Percentiles rank a stretch among this genome's conserved stretches.
phyloP scores from a whole-genome alignment of 2,113 vertebrate species.

The Tyto alba region DNA sequence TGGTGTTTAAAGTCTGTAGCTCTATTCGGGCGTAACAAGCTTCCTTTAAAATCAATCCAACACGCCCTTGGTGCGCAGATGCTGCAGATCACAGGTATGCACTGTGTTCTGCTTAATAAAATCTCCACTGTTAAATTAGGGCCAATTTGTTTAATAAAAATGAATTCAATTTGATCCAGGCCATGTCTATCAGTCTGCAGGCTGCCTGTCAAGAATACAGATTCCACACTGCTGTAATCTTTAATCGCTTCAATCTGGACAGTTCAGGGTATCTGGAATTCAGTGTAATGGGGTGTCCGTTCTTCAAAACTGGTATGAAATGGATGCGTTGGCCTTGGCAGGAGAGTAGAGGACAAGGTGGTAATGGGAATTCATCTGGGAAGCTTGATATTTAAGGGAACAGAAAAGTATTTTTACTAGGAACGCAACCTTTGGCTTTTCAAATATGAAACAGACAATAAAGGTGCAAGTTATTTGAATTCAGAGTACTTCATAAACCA shows the following conservation, averaged over 20 bases:
- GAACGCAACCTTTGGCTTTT: background rate
- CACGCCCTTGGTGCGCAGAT: background rate
- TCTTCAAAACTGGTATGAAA: background rate
- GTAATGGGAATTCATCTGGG: background rate
- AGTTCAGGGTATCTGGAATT: background rate
- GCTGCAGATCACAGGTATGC: background rate
- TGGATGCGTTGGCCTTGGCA: background rate
- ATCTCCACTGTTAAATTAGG: background rate
- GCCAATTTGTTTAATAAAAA: background rate
- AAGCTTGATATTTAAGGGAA: background rate
- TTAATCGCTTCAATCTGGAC: background rate
- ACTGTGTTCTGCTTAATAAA: background rate
- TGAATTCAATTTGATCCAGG: background rate
- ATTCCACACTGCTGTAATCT: background rate
- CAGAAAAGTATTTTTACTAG: background rate
- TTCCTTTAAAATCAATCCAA: background rate
- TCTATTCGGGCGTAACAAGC: background rate
- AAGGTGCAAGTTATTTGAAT: background rate
- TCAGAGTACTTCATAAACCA: background rate
- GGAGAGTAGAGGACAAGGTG: background rate
- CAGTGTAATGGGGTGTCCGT: background rate
- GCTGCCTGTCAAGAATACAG: background rate
- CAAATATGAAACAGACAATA: background rate
- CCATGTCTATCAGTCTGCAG: background rate
- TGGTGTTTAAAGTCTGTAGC: background rate